Percentiles rank a stretch among this genome's conserved stretches.
Conservation (phyloP, 2,113 vertebrate species). For the Nicator chloris region DNA sequence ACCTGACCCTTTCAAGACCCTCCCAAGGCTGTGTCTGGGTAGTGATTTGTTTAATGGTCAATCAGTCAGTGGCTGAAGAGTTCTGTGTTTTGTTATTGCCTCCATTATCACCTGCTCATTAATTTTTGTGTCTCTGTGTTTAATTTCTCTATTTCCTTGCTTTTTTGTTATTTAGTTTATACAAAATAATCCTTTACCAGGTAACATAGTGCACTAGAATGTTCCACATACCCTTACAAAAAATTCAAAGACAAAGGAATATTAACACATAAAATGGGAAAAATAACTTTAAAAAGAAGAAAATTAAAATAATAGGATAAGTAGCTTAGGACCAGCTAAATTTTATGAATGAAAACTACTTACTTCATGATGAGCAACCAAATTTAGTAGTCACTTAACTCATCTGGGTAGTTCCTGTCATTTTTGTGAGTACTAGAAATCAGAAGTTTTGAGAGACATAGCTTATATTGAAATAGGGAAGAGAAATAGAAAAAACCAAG, state of each 20-base stretch:
- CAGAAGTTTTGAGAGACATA: neutral
- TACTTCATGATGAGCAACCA: neutral
- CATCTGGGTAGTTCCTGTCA: neutral
- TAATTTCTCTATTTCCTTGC: neutral
- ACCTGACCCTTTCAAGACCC: neutral
- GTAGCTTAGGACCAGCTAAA: neutral
- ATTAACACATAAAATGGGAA: neutral
- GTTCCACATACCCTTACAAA: neutral
- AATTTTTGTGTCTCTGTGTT: neutral
- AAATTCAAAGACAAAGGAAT: neutral
- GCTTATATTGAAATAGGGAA: neutral
- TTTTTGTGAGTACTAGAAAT: neutral
- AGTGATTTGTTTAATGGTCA: neutral
- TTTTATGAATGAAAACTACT: neutral
- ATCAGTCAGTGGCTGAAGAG: neutral
- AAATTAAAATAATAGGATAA: neutral
- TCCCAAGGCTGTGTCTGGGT: neutral
- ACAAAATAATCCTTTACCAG: neutral
- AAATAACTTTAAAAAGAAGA: neutral
- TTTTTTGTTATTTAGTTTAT: neutral
- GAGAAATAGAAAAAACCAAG: neutral
- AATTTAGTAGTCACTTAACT: neutral
- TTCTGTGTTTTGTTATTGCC: neutral
- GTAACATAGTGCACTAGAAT: neutral
- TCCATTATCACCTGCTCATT: neutral